phyloP scores from a whole-genome alignment of 2,888 invertebrate genomes.

The Lasioglossum pauxillum region DNA sequence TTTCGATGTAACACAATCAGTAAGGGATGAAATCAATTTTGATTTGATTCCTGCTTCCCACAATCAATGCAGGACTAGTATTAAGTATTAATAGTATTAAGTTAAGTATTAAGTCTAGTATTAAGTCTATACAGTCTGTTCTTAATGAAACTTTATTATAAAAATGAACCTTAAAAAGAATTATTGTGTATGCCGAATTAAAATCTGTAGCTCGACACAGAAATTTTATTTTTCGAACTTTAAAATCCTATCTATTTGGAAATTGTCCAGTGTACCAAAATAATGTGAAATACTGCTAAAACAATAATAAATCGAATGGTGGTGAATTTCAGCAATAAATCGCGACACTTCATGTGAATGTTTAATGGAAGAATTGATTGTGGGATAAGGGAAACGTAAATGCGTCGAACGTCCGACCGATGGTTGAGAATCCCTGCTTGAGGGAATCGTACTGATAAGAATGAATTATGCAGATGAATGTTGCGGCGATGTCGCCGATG shows the following conservation, averaged over 20 bases:
- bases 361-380: not conserved
- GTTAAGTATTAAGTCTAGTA: no score
- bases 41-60: no score
- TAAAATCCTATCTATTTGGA: not conserved
- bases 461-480: slow-evolving; percentile 83
- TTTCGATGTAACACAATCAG: no score
- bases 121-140: no score
- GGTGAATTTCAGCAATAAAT: not conserved
- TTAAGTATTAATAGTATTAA: no score
- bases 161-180: not conserved
- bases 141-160: not conserved
- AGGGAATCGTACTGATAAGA: slow-evolving; percentile 82
- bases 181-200: not conserved
- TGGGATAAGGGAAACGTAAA: not conserved
- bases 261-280: not conserved
- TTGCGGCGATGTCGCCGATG: slow-evolving; percentile 83
- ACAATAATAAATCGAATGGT: not conserved
- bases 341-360: not conserved
- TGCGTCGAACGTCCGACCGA: not conserved
- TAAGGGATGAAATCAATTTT: no score
- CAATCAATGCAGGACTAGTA: no score
- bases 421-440: slow-evolving; percentile 79
- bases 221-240: not conserved
- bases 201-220: not conserved
- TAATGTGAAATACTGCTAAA: not conserved